A percentile compares a stretch with the other conserved stretches of the same genome.
These are phyloP conservation scores for Molothrus ater DNA, from an alignment of 2,797 vertebrate genomes.

Conservation along the genomic window DNA sequence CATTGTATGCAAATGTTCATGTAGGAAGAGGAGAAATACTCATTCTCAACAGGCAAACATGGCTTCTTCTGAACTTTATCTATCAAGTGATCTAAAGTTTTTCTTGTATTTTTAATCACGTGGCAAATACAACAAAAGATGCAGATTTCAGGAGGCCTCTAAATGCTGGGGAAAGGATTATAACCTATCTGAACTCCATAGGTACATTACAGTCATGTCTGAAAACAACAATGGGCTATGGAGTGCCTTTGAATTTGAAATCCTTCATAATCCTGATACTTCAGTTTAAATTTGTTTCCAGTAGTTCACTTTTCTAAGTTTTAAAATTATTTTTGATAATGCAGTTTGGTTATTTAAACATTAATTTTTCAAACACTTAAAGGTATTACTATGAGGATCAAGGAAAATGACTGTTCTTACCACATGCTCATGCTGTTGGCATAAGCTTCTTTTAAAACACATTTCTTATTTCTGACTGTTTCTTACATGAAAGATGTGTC, in stretches of 20 bases:
- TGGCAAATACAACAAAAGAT: neutral
- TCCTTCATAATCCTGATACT: neutral
- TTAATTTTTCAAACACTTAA: neutral
- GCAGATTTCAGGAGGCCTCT: neutral
- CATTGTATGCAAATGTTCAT: neutral
- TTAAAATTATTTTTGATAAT: neutral
- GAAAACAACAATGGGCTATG: neutral
- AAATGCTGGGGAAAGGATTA: neutral
- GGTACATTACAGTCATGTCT: neutral
- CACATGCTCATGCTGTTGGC: neutral
- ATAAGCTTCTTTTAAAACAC: neutral
- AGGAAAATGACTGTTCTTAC: neutral
- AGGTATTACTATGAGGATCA: neutral
- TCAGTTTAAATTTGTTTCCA: neutral
- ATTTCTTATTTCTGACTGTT: neutral
- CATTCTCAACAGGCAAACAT: neutral
- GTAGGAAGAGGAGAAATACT: neutral
- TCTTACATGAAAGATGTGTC: fast-evolving
- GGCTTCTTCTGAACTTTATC: neutral
- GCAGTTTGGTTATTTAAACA: neutral
- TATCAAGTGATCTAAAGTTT: neutral
- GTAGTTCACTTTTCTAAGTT: neutral
- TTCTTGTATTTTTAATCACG: neutral
- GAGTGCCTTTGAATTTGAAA: neutral
- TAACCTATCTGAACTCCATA: neutral